These are phyloP conservation scores for Cinclus cinclus DNA, from an alignment of 2,113 vertebrate genomes.

Conservation along the genomic window DNA sequence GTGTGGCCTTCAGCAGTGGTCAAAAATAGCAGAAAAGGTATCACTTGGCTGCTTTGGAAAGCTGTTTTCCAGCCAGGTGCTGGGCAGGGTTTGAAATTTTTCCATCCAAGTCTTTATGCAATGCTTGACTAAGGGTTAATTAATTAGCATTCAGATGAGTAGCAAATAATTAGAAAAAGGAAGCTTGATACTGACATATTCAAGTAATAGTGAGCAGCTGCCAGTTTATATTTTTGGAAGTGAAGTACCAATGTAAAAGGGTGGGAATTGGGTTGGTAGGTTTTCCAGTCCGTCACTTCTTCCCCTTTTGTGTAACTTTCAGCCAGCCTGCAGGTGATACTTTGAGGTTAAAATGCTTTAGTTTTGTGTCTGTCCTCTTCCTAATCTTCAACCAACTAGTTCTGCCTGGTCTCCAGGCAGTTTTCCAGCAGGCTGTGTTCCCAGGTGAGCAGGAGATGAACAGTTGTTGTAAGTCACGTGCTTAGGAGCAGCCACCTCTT, in stretches of 20 bases:
- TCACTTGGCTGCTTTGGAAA: not conserved
- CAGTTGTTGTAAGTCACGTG: not conserved
- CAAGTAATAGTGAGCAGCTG: not conserved
- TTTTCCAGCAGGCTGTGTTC: not conserved
- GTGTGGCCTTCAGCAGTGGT: constrained; percentile 4
- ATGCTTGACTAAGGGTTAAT: not conserved
- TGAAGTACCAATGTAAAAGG: not conserved
- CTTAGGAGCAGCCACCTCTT: not conserved
- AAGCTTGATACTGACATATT: not conserved
- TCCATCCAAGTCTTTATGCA: not conserved
- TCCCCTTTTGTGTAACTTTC: not conserved
- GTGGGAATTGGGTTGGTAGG: not conserved
- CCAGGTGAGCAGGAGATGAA: not conserved
- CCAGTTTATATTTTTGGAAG: not conserved
- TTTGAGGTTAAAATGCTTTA: not conserved
- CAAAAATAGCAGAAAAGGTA: constrained; percentile 1
- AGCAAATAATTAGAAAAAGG: not conserved
- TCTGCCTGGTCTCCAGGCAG: not conserved
- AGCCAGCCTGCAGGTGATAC: not conserved
- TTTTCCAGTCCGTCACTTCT: not conserved
- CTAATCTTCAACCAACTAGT: not conserved
- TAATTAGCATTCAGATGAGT: not conserved
- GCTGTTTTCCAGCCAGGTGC: not conserved
- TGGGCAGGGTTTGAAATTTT: not conserved
- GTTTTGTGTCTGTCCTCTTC: not conserved